phyloP scores from a whole-genome alignment of 2,888 invertebrate species.

The Tenthredo notha region DNA sequence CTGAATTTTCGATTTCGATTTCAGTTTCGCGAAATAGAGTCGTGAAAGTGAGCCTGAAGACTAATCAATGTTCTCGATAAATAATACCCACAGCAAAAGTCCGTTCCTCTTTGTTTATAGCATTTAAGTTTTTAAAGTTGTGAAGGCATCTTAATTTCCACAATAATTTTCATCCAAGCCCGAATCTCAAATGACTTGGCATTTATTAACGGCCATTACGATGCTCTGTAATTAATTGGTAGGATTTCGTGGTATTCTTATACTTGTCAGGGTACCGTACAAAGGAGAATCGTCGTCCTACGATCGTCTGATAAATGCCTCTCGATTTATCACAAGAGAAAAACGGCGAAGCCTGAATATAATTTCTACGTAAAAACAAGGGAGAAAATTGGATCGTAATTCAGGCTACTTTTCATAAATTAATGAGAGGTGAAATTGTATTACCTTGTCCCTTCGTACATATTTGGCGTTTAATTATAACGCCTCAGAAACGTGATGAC shows the following conservation, averaged over 20 bases:
- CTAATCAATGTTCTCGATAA: background rate
- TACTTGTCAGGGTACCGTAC: background rate
- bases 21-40: background rate
- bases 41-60: background rate
- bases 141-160: background rate
- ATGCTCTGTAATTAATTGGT: background rate
- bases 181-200: background rate
- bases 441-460: background rate
- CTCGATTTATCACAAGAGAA: background rate
- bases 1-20: background rate
- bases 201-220: background rate
- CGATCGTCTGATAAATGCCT: background rate
- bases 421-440: conserved; percentile 2
- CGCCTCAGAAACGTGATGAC: background rate
- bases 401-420: conserved; percentile 21
- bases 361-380: background rate
- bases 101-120: background rate
- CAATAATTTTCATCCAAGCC: background rate
- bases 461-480: conserved; percentile 10
- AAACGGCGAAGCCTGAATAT: background rate
- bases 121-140: background rate
- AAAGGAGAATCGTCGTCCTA: background rate
- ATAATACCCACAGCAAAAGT: background rate
- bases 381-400: conserved; percentile 30
- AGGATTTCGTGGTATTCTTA: background rate